A percentile compares a stretch with the other conserved stretches of the same genome.
phyloP scores from a whole-genome alignment of 2,797 vertebrate species.

The Thamnophis elegans region DNA sequence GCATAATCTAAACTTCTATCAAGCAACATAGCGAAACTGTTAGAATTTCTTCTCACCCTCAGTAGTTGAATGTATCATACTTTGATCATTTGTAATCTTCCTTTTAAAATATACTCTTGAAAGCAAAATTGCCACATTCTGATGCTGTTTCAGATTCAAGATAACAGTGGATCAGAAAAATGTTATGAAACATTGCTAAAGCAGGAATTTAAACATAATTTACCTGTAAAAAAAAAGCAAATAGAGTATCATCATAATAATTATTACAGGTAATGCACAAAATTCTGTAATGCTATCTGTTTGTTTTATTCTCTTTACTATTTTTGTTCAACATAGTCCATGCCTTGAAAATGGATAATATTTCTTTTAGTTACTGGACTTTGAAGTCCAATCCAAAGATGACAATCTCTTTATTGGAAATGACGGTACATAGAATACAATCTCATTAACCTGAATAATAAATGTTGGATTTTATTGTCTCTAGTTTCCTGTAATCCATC shows the following conservation, averaged over 20 bases:
- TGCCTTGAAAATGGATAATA: neutral
- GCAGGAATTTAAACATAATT: neutral
- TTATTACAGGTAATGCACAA: neutral
- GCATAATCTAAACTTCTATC: conserved; percentile 30
- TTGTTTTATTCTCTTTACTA: neutral
- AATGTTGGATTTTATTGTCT: conserved; percentile 19
- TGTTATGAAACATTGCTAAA: neutral
- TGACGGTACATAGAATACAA: neutral
- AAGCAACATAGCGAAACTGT: neutral
- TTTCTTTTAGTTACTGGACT: neutral
- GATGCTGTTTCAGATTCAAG: neutral
- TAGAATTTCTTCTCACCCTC: conserved; percentile 5
- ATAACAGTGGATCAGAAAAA: conserved; percentile 14
- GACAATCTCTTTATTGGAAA: neutral
- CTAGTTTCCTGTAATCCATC: neutral
- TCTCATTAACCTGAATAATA: neutral
- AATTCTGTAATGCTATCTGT: neutral
- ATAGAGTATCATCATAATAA: neutral
- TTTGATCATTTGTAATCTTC: neutral
- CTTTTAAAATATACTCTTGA: neutral
- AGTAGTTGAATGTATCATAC: neutral
- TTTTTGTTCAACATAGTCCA: neutral
- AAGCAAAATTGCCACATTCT: neutral
- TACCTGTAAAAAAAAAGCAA: neutral
- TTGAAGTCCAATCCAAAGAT: neutral